Conservation (phyloP, 2,113 vertebrate genomes). For the Strigops habroptila region DNA sequence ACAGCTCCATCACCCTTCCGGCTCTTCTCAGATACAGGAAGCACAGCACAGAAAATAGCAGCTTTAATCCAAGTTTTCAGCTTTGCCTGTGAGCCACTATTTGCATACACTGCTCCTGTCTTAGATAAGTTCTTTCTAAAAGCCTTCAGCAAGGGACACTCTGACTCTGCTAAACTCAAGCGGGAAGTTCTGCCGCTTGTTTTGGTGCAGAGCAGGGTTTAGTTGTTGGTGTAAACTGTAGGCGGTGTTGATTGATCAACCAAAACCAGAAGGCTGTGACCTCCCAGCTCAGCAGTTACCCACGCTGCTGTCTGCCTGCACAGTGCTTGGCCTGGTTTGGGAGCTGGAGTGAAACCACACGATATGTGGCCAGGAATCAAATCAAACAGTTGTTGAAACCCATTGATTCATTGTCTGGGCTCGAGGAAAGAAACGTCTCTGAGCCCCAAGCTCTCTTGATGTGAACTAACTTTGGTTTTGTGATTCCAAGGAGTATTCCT, state of each 20-base stretch:
- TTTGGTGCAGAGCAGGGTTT: background rate
- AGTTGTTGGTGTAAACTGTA: background rate
- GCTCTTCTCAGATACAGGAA: background rate
- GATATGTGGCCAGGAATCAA: background rate
- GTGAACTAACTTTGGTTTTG: background rate
- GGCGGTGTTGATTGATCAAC: accelerated
- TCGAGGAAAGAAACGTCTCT: background rate
- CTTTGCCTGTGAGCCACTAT: background rate
- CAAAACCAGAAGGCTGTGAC: background rate
- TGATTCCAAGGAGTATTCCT: background rate
- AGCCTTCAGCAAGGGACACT: background rate
- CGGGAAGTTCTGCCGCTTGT: background rate
- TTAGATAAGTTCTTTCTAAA: background rate
- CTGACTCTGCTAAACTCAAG: background rate
- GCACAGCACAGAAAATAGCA: background rate
- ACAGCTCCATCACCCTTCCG: background rate
- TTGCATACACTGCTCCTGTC: background rate
- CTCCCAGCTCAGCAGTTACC: background rate
- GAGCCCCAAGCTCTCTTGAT: background rate
- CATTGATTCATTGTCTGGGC: background rate
- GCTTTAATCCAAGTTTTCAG: background rate
- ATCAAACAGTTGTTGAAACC: background rate
- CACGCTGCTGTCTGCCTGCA: background rate
- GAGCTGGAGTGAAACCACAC: background rate
- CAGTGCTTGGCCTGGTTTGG: background rate